These are phyloP conservation scores for Drosophila melanica DNA, from an alignment of 1,140 invertebrate species.

Conservation along the genomic window DNA sequence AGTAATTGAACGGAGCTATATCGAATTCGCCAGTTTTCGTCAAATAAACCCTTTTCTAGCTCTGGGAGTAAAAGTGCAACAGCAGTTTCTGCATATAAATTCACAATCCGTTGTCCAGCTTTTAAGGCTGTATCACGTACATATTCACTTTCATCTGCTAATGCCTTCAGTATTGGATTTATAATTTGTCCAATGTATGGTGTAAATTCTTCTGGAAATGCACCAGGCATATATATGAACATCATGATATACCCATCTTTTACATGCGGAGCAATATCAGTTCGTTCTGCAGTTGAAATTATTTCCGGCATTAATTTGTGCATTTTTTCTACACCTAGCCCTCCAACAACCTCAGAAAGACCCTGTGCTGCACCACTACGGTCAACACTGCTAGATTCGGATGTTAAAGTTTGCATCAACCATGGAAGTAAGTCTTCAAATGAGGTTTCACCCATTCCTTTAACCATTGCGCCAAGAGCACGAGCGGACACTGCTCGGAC, in stretches of 20 bases:
- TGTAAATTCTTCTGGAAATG: slow-evolving; percentile 97
- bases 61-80: slow-evolving; percentile 97
- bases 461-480: slow-evolving; percentile 98
- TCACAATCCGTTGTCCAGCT: slow-evolving; percentile 98
- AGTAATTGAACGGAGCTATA: slow-evolving; percentile 98
- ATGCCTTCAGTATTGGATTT: slow-evolving; percentile 97
- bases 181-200: slow-evolving; percentile 99
- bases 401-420: slow-evolving; percentile 99
- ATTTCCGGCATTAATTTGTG: slow-evolving; percentile 99
- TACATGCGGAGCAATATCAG: slow-evolving; percentile 98
- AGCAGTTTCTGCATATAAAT: slow-evolving; percentile 97
- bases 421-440: slow-evolving; percentile 98
- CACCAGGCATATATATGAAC: slow-evolving; percentile 99
- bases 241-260: slow-evolving; percentile 99
- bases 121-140: slow-evolving; percentile 98
- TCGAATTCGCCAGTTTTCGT: slow-evolving; percentile 99
- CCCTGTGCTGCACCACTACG: slow-evolving; percentile 99
- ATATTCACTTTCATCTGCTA: slow-evolving; percentile 99
- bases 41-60: slow-evolving; percentile 96
- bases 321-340: slow-evolving; percentile 96
- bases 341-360: slow-evolving; percentile 96
- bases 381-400: slow-evolving; percentile 97
- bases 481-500: slow-evolving; percentile 95
- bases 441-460: slow-evolving; percentile 96
- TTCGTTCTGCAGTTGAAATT: slow-evolving; percentile 96